Evolutionary conservation across 2,113 vertebrate genomes (phyloP).

Genomic region (Brachionichthys hirsutus): DNA sequence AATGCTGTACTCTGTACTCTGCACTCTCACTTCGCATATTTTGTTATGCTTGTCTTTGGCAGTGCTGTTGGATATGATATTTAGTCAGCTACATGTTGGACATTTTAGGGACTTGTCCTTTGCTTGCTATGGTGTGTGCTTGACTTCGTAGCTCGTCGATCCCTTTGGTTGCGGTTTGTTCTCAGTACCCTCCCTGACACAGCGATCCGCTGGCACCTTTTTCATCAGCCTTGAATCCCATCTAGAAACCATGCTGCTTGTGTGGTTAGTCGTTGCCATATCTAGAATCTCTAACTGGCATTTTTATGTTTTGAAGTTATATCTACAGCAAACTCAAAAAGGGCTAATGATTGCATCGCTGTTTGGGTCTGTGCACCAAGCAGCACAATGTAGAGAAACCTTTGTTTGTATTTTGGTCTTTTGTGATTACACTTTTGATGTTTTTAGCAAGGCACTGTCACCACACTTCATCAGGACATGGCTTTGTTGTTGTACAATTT

Average conservation of each 20-base stretch:
- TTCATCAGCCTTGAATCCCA: slow-evolving; percentile 4
- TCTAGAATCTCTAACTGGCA: background rate
- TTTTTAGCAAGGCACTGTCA: slow-evolving; percentile 23
- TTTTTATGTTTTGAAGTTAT: background rate
- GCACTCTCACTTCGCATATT: slow-evolving; percentile 5
- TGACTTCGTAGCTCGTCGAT: background rate
- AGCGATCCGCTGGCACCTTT: background rate
- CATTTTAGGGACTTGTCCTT: background rate
- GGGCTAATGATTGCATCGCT: background rate
- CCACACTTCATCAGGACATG: slow-evolving; percentile 29
- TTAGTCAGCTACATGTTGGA: background rate
- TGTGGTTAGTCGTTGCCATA: background rate
- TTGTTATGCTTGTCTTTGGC: slow-evolving; percentile 4
- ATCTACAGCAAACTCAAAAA: slow-evolving; percentile 3
- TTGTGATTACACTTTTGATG: slow-evolving; percentile 13
- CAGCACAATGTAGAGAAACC: background rate
- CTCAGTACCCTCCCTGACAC: background rate
- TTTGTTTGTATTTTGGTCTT: background rate
- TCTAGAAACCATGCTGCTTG: background rate
- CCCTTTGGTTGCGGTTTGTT: slow-evolving; percentile 10
- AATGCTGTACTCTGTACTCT: background rate
- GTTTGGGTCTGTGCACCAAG: slow-evolving; percentile 8
- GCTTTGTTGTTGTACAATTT: slow-evolving; percentile 32
- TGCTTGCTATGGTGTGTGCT: background rate
- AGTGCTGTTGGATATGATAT: slow-evolving; percentile 5